These are phyloP conservation scores for Philonicus albiceps DNA, from an alignment of 2,888 invertebrate species.

Conservation along the genomic window DNA sequence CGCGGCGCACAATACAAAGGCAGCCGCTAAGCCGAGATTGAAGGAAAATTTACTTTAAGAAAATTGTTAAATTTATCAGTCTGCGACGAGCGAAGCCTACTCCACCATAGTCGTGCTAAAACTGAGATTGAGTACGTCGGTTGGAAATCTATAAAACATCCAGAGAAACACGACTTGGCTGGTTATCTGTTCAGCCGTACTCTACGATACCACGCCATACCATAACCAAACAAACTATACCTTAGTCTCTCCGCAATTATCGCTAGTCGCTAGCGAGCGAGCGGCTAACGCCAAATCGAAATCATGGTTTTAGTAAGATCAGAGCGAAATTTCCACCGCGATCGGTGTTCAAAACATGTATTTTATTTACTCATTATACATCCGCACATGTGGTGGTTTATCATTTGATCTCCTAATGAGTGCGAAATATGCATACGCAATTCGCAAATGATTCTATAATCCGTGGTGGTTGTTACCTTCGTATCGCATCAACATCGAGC, in stretches of 20 bases:
- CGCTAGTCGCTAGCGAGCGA: background rate
- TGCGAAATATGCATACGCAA: background rate
- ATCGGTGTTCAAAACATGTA: background rate
- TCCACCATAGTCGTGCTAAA: background rate
- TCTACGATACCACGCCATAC: background rate
- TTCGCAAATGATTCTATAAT: background rate
- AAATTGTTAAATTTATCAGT: background rate
- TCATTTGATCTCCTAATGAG: background rate
- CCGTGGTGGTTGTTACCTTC: background rate
- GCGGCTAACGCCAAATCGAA: background rate
- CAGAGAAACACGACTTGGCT: background rate
- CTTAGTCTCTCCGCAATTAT: slow-evolving; percentile 7
- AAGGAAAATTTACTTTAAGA: background rate
- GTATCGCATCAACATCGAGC: background rate
- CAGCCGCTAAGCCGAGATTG: background rate
- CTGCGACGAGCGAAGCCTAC: background rate
- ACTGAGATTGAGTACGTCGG: background rate
- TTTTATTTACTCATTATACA: background rate
- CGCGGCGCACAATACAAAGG: background rate
- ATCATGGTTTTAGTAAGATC: background rate
- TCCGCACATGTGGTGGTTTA: background rate
- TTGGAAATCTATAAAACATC: slow-evolving; percentile 30
- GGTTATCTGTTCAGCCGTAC: background rate
- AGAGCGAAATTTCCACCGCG: background rate
- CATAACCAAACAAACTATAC: background rate